Evolutionary conservation across 2,888 invertebrate genomes (phyloP).

Genomic region (Drosophila affinis): DNA sequence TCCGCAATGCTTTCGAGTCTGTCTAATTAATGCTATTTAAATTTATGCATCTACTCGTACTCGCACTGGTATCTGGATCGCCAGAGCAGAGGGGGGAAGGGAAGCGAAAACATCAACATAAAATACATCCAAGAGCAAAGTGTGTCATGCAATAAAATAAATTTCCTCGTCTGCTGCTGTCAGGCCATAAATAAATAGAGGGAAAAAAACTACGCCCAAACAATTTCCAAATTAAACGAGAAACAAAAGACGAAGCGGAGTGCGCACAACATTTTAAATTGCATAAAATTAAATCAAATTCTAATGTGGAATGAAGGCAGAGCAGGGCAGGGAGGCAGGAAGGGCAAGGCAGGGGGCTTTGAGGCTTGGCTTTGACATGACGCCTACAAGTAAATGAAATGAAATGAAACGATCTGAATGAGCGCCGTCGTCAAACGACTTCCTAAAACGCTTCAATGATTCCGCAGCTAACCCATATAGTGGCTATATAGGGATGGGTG

Average conservation of each 20-base stretch:
- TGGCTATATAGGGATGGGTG: conserved; percentile 14
- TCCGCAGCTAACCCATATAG: conserved; percentile 67
- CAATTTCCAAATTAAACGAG: conserved; percentile 58
- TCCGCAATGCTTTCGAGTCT: conserved; percentile 38
- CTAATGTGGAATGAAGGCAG: conserved; percentile 52
- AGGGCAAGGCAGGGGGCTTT: conserved; percentile 27
- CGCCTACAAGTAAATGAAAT: conserved; percentile 60
- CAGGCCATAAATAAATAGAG: conserved; percentile 63
- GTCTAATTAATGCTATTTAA: conserved; percentile 56
- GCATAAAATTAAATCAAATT: conserved; percentile 77
- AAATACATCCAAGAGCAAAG: conserved; percentile 43
- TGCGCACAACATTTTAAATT: conserved; percentile 58
- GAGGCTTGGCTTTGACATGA: conserved; percentile 48
- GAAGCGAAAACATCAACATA: conserved; percentile 28
- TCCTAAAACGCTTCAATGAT: conserved; percentile 77
- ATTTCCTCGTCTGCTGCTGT: conserved; percentile 56
- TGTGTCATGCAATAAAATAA: conserved; percentile 68
- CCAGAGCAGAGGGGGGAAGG: conserved; percentile 1
- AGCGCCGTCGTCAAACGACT: conserved; percentile 60
- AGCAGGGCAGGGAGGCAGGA: too few species aligned
- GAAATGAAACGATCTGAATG: conserved; percentile 40
- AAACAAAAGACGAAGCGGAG: conserved; percentile 25
- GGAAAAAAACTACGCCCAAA: conserved; percentile 58
- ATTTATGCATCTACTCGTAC: conserved; percentile 48
- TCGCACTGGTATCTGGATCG: conserved; percentile 41